Evolutionary conservation across 1,140 invertebrate genomes (phyloP).

Genomic region (Argopecten irradians): DNA sequence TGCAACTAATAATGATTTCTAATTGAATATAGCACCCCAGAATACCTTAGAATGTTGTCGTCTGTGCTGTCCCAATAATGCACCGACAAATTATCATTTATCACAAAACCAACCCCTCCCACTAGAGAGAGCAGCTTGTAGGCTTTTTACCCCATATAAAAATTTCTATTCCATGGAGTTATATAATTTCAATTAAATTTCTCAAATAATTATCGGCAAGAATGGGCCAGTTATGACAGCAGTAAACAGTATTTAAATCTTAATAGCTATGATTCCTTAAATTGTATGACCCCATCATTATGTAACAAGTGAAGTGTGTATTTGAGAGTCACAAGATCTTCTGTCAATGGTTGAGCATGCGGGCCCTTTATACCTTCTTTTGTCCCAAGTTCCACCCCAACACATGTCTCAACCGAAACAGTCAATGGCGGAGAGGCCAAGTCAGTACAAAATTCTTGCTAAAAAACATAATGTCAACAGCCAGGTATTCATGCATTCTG

Average conservation of each 20-base stretch:
- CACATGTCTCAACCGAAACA: not conserved
- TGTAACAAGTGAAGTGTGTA: not conserved
- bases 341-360: not conserved
- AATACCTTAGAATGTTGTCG: not conserved
- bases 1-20: not conserved
- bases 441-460: not conserved
- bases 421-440: not conserved
- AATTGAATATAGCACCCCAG: not conserved
- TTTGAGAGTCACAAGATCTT: slow-evolving; percentile 14
- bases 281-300: not conserved
- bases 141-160: not conserved
- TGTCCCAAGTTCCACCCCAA: not conserved
- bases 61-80: not conserved
- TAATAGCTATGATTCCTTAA: not conserved
- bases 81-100: not conserved
- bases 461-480: slow-evolving; percentile 21
- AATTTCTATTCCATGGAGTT: not conserved
- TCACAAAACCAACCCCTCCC: not conserved
- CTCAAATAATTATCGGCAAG: not conserved
- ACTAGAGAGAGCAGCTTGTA: not conserved
- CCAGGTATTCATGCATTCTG: not conserved
- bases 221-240: not conserved
- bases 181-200: slow-evolving; percentile 5
- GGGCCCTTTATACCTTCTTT: not conserved
- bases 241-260: not conserved